These are phyloP conservation scores for Probosciger aterrimus DNA, from an alignment of 2,113 vertebrate genomes.

Conservation along the genomic window DNA sequence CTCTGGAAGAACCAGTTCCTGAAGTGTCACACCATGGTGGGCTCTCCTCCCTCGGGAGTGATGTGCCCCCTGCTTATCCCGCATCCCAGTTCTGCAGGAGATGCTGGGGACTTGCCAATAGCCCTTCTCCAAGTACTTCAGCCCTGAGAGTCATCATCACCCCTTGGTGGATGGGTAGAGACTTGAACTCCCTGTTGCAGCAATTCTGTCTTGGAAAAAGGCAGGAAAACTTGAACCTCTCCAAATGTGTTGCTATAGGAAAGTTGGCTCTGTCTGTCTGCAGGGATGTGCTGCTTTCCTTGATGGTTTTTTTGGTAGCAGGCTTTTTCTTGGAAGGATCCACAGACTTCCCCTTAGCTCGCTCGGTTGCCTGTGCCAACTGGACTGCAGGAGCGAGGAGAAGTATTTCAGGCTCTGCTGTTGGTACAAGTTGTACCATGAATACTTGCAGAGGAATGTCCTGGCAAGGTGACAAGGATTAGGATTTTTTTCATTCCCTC, in stretches of 20 bases:
- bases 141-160: background rate
- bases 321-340: slow-evolving; percentile 57
- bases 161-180: background rate
- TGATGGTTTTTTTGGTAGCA: slow-evolving; percentile 46
- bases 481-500: background rate
- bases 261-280: background rate
- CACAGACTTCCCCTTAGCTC: slow-evolving; percentile 28
- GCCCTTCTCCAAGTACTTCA: background rate
- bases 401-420: slow-evolving; percentile 55
- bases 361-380: slow-evolving; percentile 32
- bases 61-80: background rate
- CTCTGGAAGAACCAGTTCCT: background rate
- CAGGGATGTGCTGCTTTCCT: slow-evolving; percentile 18
- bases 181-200: background rate
- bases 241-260: background rate
- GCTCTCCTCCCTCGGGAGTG: background rate
- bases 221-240: background rate
- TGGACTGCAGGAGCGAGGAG: slow-evolving; percentile 31
- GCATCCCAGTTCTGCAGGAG: background rate
- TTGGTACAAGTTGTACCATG: slow-evolving; percentile 61
- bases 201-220: background rate
- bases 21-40: background rate
- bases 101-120: background rate
- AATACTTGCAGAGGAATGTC: slow-evolving; percentile 58
- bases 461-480: slow-evolving; percentile 40